phyloP scores from a whole-genome alignment of 1,140 invertebrate genomes.

The Cotesia vestalis region DNA sequence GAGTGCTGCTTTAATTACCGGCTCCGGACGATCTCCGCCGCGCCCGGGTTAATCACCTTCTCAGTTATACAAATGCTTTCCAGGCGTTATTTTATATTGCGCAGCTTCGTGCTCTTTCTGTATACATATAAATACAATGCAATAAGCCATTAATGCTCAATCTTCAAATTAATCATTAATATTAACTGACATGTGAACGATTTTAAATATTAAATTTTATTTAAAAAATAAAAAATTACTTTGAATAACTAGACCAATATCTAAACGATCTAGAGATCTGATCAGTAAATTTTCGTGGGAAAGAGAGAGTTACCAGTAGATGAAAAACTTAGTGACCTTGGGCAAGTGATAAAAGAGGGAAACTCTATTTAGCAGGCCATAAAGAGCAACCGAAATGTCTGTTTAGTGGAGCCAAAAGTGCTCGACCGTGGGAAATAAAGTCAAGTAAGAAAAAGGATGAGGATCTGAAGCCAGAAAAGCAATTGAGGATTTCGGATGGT shows the following conservation, averaged over 20 bases:
- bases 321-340: slow-evolving; percentile 6
- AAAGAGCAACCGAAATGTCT: not conserved
- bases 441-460: slow-evolving; percentile 21
- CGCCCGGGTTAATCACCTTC: slow-evolving; percentile 35
- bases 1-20: slow-evolving; percentile 32
- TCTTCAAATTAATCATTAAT: too few species aligned
- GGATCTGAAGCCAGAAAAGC: not conserved
- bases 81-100: not conserved
- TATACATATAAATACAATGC: not conserved
- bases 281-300: slow-evolving; percentile 1
- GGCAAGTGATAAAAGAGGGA: slow-evolving; percentile 26
- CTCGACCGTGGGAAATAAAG: slow-evolving; percentile 17
- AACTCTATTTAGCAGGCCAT: slow-evolving; percentile 27
- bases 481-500: slow-evolving; percentile 12
- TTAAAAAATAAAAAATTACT: not conserved
- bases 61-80: slow-evolving; percentile 27
- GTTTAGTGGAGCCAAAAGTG: not conserved
- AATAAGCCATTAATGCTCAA: too few species aligned
- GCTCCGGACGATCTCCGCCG: slow-evolving; percentile 24
- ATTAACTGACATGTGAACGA: too few species aligned
- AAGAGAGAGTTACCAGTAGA: slow-evolving; percentile 9
- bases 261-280: too few species aligned
- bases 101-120: not conserved
- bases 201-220: too few species aligned
- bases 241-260: too few species aligned